Conservation (phyloP, 2,888 invertebrate genomes). For the Latrodectus elegans region DNA sequence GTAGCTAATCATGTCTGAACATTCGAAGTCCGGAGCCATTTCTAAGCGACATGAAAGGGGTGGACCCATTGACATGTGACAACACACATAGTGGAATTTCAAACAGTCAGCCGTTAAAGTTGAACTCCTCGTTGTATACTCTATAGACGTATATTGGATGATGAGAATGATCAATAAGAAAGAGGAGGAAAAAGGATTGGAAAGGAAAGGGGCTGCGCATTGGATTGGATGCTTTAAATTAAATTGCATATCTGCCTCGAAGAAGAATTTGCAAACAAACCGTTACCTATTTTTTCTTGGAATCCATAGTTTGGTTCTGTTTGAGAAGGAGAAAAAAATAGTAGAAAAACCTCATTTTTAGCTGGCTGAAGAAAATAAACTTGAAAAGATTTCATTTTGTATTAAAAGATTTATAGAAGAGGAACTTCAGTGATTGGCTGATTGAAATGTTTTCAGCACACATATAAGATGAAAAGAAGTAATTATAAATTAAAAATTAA, state of each 20-base stretch:
- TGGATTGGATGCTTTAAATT: conserved; percentile 41
- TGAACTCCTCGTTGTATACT: conserved; percentile 16
- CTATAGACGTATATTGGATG: conserved; percentile 48
- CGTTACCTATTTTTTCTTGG: background rate
- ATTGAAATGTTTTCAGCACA: no score
- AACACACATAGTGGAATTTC: conserved; percentile 55
- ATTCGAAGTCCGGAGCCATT: conserved; percentile 54
- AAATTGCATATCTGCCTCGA: conserved; percentile 36
- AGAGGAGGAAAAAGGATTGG: background rate
- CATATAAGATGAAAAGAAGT: no score
- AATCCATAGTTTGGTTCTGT: background rate
- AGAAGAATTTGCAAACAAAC: conserved; percentile 41
- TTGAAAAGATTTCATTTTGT: no score
- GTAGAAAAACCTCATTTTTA: no score
- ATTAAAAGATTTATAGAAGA: no score
- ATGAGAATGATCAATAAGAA: conserved; percentile 41
- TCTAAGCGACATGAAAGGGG: conserved; percentile 58
- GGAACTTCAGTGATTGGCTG: no score
- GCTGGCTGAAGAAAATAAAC: no score
- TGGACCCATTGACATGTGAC: conserved; percentile 57
- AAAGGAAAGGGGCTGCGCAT: background rate
- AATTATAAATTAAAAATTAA: no score
- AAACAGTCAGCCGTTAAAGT: conserved; percentile 30
- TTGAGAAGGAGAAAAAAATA: no score
- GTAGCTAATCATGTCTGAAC: conserved; percentile 58